Conservation (phyloP, 2,113 vertebrate genomes). For the Cygnus buccinator region DNA sequence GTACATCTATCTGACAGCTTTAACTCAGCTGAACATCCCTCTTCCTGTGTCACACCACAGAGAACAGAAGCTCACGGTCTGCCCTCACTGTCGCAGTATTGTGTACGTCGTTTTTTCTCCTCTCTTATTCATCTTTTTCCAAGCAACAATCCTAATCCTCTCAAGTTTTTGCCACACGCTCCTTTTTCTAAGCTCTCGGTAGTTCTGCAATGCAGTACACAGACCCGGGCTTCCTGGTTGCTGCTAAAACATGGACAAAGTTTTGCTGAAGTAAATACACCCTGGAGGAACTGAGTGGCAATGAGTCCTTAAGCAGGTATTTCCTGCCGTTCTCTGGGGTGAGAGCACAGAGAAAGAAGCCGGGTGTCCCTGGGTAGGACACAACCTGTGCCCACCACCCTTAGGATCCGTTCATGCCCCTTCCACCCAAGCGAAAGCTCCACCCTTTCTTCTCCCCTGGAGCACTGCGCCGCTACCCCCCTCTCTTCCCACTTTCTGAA, state of each 20-base stretch:
- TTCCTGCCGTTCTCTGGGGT: not conserved
- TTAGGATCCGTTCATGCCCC: not conserved
- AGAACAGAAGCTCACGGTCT: not conserved
- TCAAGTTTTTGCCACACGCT: not conserved
- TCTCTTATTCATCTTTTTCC: not conserved
- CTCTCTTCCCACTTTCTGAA: not conserved
- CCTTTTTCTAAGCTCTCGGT: not conserved
- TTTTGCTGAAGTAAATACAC: not conserved
- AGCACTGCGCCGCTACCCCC: not conserved
- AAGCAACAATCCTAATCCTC: not conserved
- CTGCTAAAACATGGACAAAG: not conserved
- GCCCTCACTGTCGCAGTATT: not conserved
- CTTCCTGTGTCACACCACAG: not conserved
- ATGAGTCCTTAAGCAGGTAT: not conserved
- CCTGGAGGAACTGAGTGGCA: not conserved
- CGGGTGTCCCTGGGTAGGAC: not conserved
- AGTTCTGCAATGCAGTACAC: not conserved
- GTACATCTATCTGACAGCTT: not conserved
- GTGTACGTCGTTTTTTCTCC: not conserved
- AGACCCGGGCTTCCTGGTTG: not conserved
- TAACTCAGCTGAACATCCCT: not conserved
- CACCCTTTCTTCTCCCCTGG: slow-evolving; percentile 36
- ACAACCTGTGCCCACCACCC: not conserved
- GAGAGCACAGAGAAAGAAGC: not conserved
- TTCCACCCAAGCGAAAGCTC: slow-evolving; percentile 19